These are phyloP conservation scores for Alethe diademata DNA, from an alignment of 2,113 vertebrate genomes.

Conservation along the genomic window DNA sequence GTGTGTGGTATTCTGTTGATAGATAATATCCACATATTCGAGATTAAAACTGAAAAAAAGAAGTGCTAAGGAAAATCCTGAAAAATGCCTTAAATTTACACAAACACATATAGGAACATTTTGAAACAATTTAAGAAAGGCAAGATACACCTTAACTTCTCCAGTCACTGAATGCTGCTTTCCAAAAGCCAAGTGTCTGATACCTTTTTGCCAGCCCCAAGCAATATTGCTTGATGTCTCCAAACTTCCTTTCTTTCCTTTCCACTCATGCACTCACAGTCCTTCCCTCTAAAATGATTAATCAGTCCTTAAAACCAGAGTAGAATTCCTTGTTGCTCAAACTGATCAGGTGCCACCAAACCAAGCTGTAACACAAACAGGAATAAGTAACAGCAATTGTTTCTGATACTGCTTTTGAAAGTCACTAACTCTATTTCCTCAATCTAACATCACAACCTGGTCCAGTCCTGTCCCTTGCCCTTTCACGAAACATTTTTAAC, in stretches of 20 bases:
- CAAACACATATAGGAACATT: background rate
- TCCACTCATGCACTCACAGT: background rate
- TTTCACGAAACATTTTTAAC: background rate
- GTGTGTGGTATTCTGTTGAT: background rate
- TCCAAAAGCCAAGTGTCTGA: background rate
- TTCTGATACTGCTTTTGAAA: background rate
- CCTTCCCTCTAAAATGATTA: background rate
- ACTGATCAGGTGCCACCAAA: background rate
- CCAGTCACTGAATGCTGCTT: background rate
- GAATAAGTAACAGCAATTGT: background rate
- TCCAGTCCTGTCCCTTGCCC: background rate
- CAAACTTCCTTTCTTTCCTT: background rate
- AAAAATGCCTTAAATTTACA: background rate
- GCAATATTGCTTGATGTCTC: background rate
- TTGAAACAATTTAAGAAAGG: background rate
- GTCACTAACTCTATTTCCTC: background rate
- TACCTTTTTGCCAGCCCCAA: background rate
- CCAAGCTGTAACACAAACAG: background rate
- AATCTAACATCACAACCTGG: background rate
- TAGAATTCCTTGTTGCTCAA: background rate
- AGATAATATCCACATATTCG: background rate
- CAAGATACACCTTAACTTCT: accelerated
- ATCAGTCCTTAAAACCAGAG: background rate
- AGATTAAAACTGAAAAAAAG: background rate
- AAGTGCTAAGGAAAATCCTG: background rate